Evolutionary conservation across 2,113 vertebrate genomes (phyloP).

Genomic region (Ancistrus triradiatus): DNA sequence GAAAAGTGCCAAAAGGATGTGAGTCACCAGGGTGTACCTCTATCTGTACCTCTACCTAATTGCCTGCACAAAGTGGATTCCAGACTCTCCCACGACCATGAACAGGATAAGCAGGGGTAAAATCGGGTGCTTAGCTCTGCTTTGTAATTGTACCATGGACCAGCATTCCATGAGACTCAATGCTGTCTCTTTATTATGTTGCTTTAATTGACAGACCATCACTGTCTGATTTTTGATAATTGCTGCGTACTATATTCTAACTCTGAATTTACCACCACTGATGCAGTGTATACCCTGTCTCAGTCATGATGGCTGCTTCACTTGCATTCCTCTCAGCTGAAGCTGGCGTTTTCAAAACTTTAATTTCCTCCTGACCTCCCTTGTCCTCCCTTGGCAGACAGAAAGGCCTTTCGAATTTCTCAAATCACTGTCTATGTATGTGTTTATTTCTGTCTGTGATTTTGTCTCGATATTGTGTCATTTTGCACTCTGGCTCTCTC

Average conservation of each 20-base stretch:
- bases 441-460: not conserved
- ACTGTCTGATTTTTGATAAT: not conserved
- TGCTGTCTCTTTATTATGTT: too few species aligned
- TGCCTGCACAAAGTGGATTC: too few species aligned
- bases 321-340: constrained; percentile 52
- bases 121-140: too few species aligned
- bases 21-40: too few species aligned
- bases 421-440: constrained; percentile 14
- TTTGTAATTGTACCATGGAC: too few species aligned
- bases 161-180: too few species aligned
- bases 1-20: too few species aligned
- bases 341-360: constrained; percentile 49
- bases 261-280: too few species aligned
- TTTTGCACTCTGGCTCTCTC: not conserved
- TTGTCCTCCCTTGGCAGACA: not conserved
- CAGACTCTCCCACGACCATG: too few species aligned
- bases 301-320: constrained; percentile 47
- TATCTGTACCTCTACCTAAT: too few species aligned
- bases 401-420: constrained; percentile 3
- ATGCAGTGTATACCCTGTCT: constrained; percentile 4
- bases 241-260: too few species aligned
- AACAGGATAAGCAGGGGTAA: too few species aligned
- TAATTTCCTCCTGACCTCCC: constrained; percentile 33
- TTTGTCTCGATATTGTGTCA: not conserved
- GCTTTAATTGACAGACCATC: constrained; percentile 3